These are phyloP conservation scores for Amphimedon queenslandica DNA, from an alignment of 37 sponge, comb jelly and placozoan species.

Conservation along the genomic window DNA sequence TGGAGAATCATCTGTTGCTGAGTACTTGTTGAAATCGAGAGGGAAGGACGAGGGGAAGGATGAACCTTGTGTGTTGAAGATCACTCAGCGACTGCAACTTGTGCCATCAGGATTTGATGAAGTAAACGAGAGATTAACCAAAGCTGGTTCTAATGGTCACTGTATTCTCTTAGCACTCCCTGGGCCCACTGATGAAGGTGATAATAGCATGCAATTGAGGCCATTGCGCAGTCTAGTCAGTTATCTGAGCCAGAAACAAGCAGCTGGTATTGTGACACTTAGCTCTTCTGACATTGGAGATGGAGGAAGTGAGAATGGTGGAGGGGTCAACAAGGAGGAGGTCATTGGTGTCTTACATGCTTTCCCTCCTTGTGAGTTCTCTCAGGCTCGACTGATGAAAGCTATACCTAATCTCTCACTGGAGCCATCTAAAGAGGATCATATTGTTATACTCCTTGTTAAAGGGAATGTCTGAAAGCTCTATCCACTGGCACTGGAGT, in stretches of 20 bases:
- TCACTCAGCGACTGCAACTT: conserved; percentile 91
- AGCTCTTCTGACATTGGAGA: conserved; percentile 12
- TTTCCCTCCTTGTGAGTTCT: conserved; percentile 94
- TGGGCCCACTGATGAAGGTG: conserved; percentile 23
- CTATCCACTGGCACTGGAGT: too few relatives aligned
- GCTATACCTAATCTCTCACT: conserved; percentile 67
- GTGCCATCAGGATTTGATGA: conserved; percentile 90
- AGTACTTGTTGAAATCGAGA: conserved; percentile 42
- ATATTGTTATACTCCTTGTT: conserved; percentile 89
- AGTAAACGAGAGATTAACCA: conserved; percentile 79
- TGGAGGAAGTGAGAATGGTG: neutral
- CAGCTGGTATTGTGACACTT: conserved; percentile 91
- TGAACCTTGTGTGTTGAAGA: conserved; percentile 34
- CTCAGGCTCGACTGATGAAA: conserved; percentile 71
- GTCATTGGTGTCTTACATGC: conserved; percentile 88
- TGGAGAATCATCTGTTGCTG: conserved; percentile 81
- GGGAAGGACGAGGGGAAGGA: too few relatives aligned
- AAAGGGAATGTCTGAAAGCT: conserved; percentile 69
- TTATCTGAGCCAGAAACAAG: conserved; percentile 90
- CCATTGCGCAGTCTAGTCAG: conserved; percentile 87
- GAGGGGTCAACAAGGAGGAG: conserved; percentile 23
- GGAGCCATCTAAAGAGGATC: conserved; percentile 88
- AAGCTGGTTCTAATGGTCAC: conserved; percentile 83
- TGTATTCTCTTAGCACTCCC: conserved; percentile 87
- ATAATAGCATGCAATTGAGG: conserved; percentile 41